A percentile compares a stretch with the other conserved stretches of the same genome.
Conservation (phyloP, 2,797 vertebrate species). For the Tenualosa ilisha region DNA sequence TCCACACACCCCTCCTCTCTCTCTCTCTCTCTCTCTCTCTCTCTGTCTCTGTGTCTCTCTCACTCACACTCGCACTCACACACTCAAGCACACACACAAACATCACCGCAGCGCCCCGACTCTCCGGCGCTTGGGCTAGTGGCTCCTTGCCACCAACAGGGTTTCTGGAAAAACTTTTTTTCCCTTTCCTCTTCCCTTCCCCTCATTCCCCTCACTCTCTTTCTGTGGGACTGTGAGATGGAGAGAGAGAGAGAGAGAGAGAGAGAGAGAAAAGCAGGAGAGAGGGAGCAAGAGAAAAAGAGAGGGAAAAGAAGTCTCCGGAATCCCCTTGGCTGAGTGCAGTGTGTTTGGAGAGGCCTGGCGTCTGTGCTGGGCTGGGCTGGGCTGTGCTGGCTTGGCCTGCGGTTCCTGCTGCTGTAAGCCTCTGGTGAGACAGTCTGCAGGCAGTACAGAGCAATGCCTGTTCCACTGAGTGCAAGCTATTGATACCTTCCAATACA, state of each 20-base stretch:
- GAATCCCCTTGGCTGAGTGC: conserved; percentile 21
- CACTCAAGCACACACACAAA: not conserved
- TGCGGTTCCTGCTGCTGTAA: not conserved
- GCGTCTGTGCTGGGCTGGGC: not conserved
- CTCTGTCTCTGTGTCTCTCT: not conserved
- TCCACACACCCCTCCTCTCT: not conserved
- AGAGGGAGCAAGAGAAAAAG: not conserved
- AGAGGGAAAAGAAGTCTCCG: not conserved
- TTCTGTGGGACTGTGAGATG: conserved; percentile 24
- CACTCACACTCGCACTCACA: not conserved
- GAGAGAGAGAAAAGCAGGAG: conserved; percentile 8
- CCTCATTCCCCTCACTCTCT: not conserved
- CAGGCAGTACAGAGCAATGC: not conserved
- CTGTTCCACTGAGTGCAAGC: not conserved
- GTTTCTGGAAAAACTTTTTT: conserved; percentile 21
- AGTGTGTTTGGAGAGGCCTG: not conserved
- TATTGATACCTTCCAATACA: conserved; percentile 10
- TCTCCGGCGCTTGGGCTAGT: conserved; percentile 34
- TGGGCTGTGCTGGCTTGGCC: not conserved
- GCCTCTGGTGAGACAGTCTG: not conserved
- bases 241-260: not conserved
- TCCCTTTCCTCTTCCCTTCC: not conserved
- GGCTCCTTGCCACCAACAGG: conserved; percentile 4
- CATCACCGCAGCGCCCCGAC: conserved; percentile 32
- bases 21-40: too few species aligned